These are phyloP conservation scores for Pyrocephalus nanus DNA, from an alignment of 2,797 vertebrate species.

Conservation along the genomic window DNA sequence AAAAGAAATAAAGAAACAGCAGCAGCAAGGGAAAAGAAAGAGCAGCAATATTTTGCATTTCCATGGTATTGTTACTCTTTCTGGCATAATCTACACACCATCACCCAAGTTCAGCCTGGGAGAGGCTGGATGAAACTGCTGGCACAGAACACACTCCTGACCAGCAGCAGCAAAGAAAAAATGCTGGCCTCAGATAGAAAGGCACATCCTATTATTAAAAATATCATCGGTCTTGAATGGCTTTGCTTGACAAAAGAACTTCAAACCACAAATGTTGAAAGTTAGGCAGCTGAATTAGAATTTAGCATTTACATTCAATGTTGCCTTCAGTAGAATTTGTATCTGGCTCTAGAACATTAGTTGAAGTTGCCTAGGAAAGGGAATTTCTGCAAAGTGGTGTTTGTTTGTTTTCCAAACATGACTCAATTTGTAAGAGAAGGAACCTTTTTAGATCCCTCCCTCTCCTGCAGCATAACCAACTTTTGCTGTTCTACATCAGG, in stretches of 20 bases:
- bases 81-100: not conserved
- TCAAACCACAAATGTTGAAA: not conserved
- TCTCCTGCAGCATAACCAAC: not conserved
- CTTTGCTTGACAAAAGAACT: not conserved
- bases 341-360: not conserved
- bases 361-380: not conserved
- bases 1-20: not conserved
- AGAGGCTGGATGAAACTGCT: not conserved
- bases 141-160: not conserved
- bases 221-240: not conserved
- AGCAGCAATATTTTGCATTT: not conserved
- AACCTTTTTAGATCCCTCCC: not conserved
- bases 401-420: rapidly evolving
- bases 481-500: not conserved
- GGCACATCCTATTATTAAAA: not conserved
- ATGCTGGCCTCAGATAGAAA: not conserved
- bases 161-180: not conserved
- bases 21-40: not conserved
- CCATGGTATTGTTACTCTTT: not conserved
- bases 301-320: not conserved
- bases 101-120: not conserved
- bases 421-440: not conserved
- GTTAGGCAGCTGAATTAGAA: not conserved
- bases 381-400: not conserved
- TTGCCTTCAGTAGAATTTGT: not conserved